Conservation (phyloP, 2,113 vertebrate species). For the Progne subis region DNA sequence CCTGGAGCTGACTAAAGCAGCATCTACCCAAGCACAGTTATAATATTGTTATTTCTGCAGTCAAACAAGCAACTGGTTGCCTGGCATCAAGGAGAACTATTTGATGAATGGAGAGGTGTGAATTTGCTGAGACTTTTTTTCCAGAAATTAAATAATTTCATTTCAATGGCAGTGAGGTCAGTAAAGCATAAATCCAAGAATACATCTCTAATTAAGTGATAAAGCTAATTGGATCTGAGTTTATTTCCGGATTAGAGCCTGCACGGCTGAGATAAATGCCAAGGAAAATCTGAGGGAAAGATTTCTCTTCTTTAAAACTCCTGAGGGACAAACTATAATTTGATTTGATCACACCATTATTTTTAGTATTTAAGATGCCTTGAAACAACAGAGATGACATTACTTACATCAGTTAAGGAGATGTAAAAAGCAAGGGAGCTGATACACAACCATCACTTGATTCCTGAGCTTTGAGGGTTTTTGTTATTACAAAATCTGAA, state of each 20-base stretch:
- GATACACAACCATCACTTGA: background rate
- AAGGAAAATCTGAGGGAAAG: background rate
- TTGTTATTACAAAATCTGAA: background rate
- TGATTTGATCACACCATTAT: background rate
- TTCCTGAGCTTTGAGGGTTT: background rate
- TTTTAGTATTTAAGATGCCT: background rate
- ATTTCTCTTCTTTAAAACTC: constrained; percentile 2
- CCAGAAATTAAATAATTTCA: constrained; percentile 22
- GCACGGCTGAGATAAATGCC: constrained; percentile 51
- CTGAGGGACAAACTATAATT: background rate
- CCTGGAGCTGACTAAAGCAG: background rate
- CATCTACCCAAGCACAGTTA: background rate
- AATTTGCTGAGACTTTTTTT: background rate
- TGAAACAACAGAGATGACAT: background rate
- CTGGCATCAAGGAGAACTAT: background rate
- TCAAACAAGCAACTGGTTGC: background rate
- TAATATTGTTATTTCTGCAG: background rate
- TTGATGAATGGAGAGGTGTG: background rate
- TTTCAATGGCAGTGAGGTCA: constrained; percentile 33
- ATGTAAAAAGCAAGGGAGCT: background rate
- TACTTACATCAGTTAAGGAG: background rate
- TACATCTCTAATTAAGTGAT: constrained; percentile 48
- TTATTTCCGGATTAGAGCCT: constrained; percentile 54
- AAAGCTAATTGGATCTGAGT: constrained; percentile 61
- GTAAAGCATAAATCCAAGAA: constrained; percentile 44